Evolutionary conservation across 2,888 invertebrate genomes (phyloP).

Genomic region (Bellardia pandia): DNA sequence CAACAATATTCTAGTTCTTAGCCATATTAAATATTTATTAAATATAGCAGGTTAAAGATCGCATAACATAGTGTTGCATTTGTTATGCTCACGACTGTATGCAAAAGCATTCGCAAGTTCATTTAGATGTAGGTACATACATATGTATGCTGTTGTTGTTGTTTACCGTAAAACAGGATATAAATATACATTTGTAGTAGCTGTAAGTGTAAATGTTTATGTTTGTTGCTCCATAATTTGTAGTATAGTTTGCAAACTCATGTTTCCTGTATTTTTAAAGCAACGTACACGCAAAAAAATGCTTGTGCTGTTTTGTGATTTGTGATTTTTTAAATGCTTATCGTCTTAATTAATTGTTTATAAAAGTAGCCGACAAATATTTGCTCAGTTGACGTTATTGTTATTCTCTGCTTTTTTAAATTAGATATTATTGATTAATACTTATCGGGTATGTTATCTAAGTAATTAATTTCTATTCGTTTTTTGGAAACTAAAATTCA

Average conservation of each 20-base stretch:
- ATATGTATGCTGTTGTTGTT: conserved; percentile 25
- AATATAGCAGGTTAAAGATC: no score
- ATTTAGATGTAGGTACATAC: neutral
- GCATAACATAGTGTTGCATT: no score
- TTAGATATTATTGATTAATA: conserved; percentile 35
- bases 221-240: conserved; percentile 76
- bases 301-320: conserved; percentile 6
- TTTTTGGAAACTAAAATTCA: neutral
- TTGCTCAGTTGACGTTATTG: neutral
- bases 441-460: conserved; percentile 5
- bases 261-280: conserved; percentile 70
- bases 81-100: no score
- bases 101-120: neutral
- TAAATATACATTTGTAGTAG: conserved; percentile 32
- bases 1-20: no score
- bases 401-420: neutral
- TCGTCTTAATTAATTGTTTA: conserved; percentile 16
- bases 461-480: conserved; percentile 39
- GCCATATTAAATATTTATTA: no score
- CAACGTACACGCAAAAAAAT: conserved; percentile 51
- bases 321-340: neutral
- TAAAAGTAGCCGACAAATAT: neutral
- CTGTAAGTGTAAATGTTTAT: conserved; percentile 75
- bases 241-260: conserved; percentile 78
- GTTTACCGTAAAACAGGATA: conserved; percentile 47